Base-by-base conservation (phyloP, 2,113 vertebrate species). In the Hippopotamus amphibius region DNA sequence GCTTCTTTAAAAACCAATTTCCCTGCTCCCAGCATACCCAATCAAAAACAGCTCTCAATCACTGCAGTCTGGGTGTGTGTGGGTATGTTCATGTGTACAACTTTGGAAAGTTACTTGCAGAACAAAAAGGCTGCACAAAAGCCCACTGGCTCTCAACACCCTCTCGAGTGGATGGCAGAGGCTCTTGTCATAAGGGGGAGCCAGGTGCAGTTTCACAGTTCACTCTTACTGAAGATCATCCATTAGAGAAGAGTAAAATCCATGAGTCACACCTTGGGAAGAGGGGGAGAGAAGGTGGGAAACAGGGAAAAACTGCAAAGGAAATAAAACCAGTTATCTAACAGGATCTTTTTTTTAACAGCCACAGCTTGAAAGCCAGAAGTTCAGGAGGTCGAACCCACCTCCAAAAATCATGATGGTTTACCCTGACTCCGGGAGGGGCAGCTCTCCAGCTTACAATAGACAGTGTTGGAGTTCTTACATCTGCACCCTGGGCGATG, bases 401-500 rank as follows among this genome's bases (percentile, higher is more conserved):
- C 98, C 98, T 97, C 98, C 98, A 79, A 83, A 93, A 98, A 99
- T 99, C 99, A 99, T 98, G 99, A 99, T 11, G 99, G 99, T 91
- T 99, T 99, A 53, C 99, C 99, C 98, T 98, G 99, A 88, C 95
- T 98, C 96, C 98, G 98, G 21, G 99, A 98, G 55, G 99, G 98
- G 98, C 99, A 99, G 98, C 99, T 99, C 98, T 99, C 99, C 99
- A 99, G 99, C 98, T 99, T 99, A 98, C 99, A 99, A 98, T 99
- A 99, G 96, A 99, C 99, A 4, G 99, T 99, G 99, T 99, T 99
- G 97, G 99, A 99, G 99, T 99, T 99, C 98, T 99, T 99, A 98
- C 99, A 99, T 84, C 99, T 99, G 98, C 99, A 99, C 21, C 99
- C 99, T 0, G 99, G 99, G 89, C 99, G 98, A 96, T 99, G 99